Conservation (phyloP, 2,797 vertebrate species). For the Florisuga fusca region DNA sequence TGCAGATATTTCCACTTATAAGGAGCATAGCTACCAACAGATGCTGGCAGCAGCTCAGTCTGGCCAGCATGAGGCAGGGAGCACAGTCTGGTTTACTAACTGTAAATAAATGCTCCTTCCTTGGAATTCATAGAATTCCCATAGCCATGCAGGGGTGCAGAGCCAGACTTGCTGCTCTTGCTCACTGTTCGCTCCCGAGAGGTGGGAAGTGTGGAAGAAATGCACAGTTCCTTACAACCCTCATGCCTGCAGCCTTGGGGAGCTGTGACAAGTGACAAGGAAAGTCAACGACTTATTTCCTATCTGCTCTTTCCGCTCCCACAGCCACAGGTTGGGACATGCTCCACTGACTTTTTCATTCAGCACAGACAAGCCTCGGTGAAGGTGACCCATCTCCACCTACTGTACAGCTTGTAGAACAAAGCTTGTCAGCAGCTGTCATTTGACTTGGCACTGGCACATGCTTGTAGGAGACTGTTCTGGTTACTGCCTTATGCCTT, state of each 20-base stretch:
- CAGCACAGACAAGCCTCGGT: not conserved
- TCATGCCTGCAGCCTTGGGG: fast-evolving
- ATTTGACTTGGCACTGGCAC: not conserved
- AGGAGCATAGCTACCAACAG: not conserved
- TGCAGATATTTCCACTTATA: not conserved
- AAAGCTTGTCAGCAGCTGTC: not conserved
- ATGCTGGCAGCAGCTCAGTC: not conserved
- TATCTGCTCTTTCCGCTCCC: not conserved
- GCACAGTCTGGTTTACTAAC: fast-evolving
- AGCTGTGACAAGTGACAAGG: not conserved
- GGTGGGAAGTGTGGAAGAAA: not conserved
- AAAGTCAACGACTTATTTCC: not conserved
- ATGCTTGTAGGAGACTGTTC: not conserved
- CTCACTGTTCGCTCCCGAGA: not conserved
- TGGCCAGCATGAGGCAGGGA: not conserved
- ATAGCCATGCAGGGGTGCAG: not conserved
- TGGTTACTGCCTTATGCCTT: not conserved
- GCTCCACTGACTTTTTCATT: not conserved
- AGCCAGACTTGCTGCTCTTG: not conserved
- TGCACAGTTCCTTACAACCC: fast-evolving
- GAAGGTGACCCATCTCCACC: not conserved
- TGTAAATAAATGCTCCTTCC: not conserved
- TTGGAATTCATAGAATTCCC: not conserved
- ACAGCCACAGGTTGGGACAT: not conserved
- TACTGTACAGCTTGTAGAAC: not conserved